A percentile compares a stretch with the other conserved stretches of the same genome.
These are phyloP conservation scores for Artemisiospiza belli DNA, from an alignment of 2,113 vertebrate genomes.

Conservation along the genomic window DNA sequence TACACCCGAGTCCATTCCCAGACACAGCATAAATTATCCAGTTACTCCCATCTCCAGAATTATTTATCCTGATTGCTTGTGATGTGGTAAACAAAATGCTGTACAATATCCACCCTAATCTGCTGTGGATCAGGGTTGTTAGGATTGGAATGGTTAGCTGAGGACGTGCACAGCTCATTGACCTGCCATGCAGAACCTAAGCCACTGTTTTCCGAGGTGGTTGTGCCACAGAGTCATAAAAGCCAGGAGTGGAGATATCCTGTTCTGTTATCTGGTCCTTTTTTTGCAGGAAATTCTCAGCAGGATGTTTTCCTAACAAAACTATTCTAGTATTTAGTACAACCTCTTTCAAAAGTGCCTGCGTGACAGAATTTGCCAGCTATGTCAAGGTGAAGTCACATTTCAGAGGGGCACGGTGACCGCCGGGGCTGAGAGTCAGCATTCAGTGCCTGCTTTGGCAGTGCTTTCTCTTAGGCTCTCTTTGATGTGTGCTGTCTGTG, in stretches of 20 bases:
- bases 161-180: not conserved
- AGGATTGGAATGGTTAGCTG: not conserved
- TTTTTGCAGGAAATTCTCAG: conserved; percentile 28
- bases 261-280: conserved; percentile 16
- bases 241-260: conserved; percentile 42
- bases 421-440: not conserved
- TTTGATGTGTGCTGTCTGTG: not conserved
- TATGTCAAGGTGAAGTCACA: conserved; percentile 10
- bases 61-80: not conserved
- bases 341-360: conserved; percentile 43
- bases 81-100: not conserved
- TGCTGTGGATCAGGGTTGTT: not conserved
- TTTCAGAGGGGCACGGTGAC: not conserved
- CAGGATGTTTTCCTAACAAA: conserved; percentile 64
- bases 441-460: not conserved
- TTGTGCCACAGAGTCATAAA: not conserved
- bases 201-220: not conserved
- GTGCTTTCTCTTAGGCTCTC: not conserved
- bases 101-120: not conserved
- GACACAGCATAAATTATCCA: not conserved
- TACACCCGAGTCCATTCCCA: rapidly evolving
- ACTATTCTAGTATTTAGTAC: conserved; percentile 8
- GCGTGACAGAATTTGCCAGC: conserved; percentile 22
- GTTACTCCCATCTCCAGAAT: not conserved
- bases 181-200: not conserved